phyloP scores from a whole-genome alignment of 2,888 invertebrate species.

The Tenthredo distinguenda region DNA sequence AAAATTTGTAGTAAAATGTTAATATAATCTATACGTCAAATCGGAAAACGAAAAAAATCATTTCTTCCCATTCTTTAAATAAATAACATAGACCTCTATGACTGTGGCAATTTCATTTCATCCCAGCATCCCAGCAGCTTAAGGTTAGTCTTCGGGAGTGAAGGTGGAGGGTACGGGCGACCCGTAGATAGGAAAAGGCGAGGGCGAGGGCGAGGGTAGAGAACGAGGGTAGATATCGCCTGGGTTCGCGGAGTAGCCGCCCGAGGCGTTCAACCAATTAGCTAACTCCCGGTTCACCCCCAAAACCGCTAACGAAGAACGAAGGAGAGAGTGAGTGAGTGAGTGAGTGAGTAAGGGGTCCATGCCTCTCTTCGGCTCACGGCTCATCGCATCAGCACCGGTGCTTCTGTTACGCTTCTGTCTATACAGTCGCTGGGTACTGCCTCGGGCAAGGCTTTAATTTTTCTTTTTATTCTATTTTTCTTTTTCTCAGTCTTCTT shows the following conservation, averaged over 20 bases:
- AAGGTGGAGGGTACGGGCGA: neutral
- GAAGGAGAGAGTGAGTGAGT: slow-evolving; percentile 56
- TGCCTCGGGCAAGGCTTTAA: slow-evolving; percentile 36
- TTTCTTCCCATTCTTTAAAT: neutral
- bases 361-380: neutral
- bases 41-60: neutral
- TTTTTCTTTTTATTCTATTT: slow-evolving; percentile 52
- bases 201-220: neutral
- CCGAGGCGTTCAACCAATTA: slow-evolving; percentile 75
- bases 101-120: slow-evolving; percentile 15
- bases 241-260: slow-evolving; percentile 68
- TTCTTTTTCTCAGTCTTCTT: neutral
- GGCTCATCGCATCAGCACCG: slow-evolving; percentile 39
- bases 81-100: neutral
- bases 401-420: slow-evolving; percentile 31
- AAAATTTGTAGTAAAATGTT: neutral
- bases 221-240: slow-evolving; percentile 61
- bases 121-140: neutral
- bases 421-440: slow-evolving; percentile 6
- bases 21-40: neutral
- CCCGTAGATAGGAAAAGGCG: slow-evolving; percentile 27
- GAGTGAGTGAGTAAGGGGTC: slow-evolving; percentile 3
- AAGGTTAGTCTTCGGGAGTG: slow-evolving; percentile 5
- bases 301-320: slow-evolving; percentile 72
- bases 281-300: slow-evolving; percentile 72